Percentiles rank a stretch among this genome's conserved stretches.
Evolutionary conservation across 2,797 vertebrate genomes (phyloP).

Genomic region (Halcyon smyrnensis): DNA sequence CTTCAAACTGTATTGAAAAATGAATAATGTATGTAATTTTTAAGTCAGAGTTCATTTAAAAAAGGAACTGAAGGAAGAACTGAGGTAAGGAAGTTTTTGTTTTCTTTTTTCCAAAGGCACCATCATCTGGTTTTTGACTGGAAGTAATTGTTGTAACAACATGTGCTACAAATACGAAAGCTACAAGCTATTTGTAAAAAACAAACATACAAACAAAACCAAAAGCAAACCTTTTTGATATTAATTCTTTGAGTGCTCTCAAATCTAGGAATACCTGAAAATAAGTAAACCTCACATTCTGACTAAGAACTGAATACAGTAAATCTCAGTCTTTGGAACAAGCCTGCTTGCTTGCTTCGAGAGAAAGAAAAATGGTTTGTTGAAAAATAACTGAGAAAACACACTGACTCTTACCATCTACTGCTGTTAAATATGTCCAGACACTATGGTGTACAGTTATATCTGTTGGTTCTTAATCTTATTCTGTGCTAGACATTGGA

Average conservation of each 20-base stretch:
- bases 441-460: background rate
- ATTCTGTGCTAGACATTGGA: background rate
- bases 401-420: background rate
- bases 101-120: background rate
- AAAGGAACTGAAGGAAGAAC: background rate
- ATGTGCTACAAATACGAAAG: background rate
- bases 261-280: background rate
- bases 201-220: background rate
- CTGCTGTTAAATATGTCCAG: background rate
- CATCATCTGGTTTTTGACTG: background rate
- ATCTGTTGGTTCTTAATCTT: background rate
- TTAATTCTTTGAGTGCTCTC: background rate
- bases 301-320: background rate
- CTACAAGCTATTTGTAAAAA: background rate
- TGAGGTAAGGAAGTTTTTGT: background rate
- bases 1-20: background rate
- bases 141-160: background rate
- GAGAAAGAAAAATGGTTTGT: constrained; percentile 10
- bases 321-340: background rate
- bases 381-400: constrained; percentile 51
- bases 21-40: background rate
- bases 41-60: background rate
- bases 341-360: background rate
- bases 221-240: background rate
- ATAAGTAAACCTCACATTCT: background rate